Percentiles rank a stretch among this genome's conserved stretches.
Evolutionary conservation across 2,797 vertebrate species (phyloP).

Genomic region (Tokudaia muenninki): DNA sequence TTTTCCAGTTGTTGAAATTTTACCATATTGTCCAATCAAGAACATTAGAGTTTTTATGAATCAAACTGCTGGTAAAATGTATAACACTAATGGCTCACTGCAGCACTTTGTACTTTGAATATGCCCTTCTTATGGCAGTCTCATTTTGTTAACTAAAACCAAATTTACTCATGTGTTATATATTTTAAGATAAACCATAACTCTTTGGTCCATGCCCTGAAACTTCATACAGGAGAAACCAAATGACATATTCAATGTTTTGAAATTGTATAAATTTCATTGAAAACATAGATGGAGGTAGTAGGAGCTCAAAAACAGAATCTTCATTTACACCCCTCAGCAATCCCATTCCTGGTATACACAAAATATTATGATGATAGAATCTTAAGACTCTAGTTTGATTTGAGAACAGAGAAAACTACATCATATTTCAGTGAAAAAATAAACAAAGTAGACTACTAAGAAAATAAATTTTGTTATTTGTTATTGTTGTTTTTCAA

Average conservation of each 20-base stretch:
- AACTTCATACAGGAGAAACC: background rate
- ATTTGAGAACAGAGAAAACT: background rate
- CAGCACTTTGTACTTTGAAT: slow-evolving; percentile 40
- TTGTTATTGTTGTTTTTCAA: slow-evolving; percentile 48
- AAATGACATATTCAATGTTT: slow-evolving; percentile 9
- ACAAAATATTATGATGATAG: background rate
- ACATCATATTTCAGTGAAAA: background rate
- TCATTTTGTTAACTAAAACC: slow-evolving; percentile 80
- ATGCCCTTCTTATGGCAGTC: slow-evolving; percentile 65
- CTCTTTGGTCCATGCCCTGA: slow-evolving; percentile 21
- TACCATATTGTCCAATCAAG: slow-evolving; percentile 32
- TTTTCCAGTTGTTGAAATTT: slow-evolving; percentile 69
- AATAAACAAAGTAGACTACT: background rate
- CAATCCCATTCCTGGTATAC: background rate
- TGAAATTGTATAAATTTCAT: slow-evolving; percentile 8
- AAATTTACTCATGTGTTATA: slow-evolving; percentile 79
- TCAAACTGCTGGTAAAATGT: slow-evolving; percentile 66
- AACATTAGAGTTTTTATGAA: slow-evolving; percentile 41
- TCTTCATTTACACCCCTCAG: background rate
- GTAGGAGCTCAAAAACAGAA: background rate
- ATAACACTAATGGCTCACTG: slow-evolving; percentile 68
- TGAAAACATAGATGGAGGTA: slow-evolving; percentile 7
- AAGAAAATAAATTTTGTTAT: slow-evolving; percentile 24
- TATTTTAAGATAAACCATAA: slow-evolving; percentile 83
- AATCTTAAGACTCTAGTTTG: slow-evolving; percentile 4